Base-by-base conservation (phyloP, 1,140 invertebrate genomes). In the Aphelenchoides avenae region DNA sequence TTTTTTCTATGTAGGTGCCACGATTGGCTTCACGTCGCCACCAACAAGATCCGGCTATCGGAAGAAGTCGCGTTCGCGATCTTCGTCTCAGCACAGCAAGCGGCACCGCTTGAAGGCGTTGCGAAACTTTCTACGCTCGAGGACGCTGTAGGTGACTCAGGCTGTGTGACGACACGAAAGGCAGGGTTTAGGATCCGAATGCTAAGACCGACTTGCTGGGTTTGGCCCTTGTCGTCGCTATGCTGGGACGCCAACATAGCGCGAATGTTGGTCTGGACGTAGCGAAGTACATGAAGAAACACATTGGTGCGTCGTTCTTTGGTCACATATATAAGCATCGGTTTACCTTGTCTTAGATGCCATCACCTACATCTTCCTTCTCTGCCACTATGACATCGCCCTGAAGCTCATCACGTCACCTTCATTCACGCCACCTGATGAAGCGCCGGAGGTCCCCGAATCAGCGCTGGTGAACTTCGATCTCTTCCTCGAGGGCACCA, bases 391-490 rank as follows among this genome's bases (percentile, higher is more conserved):
- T 24, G 1, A 52, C 1, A 18, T 52, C 11, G 50, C 50, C 50
- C 2, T 18, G 11, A n/a, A 52, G 27, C 44, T 53, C 24, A 52
- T 52, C 24, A 18, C 18, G 22, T 15, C 47, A 11, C 13, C 46
- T 11, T 20, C 44, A 11, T 55, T 52, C 20, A n/a, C n/a, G n/a
- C n/a, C n/a, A n/a, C n/a, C n/a, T n/a, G 44, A 20, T 9, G 47
- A 22, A 24, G 11, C 56, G 9, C 50, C 50, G 24, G 15, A 26
- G 1, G 56, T 52, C 20, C 50, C 50, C 15, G 18, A 20, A n/a
- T 22, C 49, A 11, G 50, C 50, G 11, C 7, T 52, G 1, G 27
- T n/a, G 11, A 52, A 52, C 56, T 55, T 52, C 44, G 50, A 52
- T 55, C 47, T 29, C n/a, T 29, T 52, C 13, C n/a, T 52, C 13